Evolutionary conservation across 2,888 invertebrate species (phyloP).

Genomic region (Drosophila fulvimacula): DNA sequence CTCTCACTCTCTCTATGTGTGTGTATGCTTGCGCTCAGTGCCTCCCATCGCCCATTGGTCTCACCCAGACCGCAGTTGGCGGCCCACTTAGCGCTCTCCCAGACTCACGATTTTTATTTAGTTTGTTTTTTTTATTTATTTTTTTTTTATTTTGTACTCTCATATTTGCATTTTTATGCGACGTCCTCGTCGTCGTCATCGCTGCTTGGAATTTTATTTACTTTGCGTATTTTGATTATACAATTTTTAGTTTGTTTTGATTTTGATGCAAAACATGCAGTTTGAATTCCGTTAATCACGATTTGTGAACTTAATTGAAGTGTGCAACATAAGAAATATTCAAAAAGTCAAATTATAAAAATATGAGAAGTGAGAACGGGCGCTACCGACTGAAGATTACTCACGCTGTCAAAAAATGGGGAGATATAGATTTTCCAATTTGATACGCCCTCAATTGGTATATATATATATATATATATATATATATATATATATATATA

Average conservation of each 20-base stretch:
- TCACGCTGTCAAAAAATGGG: too few relatives aligned
- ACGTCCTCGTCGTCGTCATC: constrained; percentile 27
- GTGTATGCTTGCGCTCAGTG: constrained; percentile 21
- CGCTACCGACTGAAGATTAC: too few relatives aligned
- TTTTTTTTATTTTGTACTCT: constrained; percentile 29
- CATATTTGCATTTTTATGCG: constrained; percentile 67
- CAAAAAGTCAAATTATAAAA: background rate
- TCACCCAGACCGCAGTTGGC: constrained; percentile 46
- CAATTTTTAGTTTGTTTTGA: constrained; percentile 26
- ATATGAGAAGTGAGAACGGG: too few relatives aligned
- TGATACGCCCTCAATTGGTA: too few relatives aligned
- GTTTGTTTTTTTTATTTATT: constrained; percentile 14
- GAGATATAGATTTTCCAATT: too few relatives aligned
- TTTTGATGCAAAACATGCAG: constrained; percentile 39
- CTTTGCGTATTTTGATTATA: constrained; percentile 41
- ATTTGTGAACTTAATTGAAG: background rate
- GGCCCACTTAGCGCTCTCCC: constrained; percentile 58
- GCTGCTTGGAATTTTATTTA: constrained; percentile 49
- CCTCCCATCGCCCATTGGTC: constrained; percentile 43
- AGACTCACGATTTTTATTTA: constrained; percentile 29
- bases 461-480: too few relatives aligned
- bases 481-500: too few relatives aligned
- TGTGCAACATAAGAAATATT: constrained; percentile 15
- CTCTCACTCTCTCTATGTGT: background rate
- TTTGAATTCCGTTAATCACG: constrained; percentile 5